Base-by-base conservation (phyloP, 2,797 vertebrate genomes). In the Lepus oiostolus region DNA sequence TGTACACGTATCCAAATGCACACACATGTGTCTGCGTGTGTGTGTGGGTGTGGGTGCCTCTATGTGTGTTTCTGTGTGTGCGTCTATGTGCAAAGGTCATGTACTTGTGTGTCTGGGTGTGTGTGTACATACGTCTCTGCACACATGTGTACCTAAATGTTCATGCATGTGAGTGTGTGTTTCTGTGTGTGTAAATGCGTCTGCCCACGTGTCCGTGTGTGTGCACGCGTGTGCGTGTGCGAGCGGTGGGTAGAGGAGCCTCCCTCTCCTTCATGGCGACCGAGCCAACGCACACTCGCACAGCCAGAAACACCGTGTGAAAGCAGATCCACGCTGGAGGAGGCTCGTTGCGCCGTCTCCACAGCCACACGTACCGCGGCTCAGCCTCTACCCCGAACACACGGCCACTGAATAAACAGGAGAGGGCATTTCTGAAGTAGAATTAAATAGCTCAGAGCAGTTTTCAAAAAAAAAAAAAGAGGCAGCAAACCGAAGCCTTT, bases 361-460 rank as follows among this genome's bases (percentile, higher is more conserved):
- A 98, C 98, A 99, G 98, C 98, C 98, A 98, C 98, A 98, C 97
- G 98, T 98, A 99, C 98, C 98, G 99, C 99, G 98, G 98, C 98
- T 98, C 98, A 98, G 97, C 98, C 98, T 98, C 30, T 96, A 97
- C 98, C 98, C 98, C 98, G 98, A 98, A 98, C 98, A 98, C 97
- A 97, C 93, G 97, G 97, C 96, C 97, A 97, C 98, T 98, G 99
- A 99, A 99, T 99, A 99, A 99, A 99, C 99, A 99, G 99, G 98
- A 99, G 98, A 98, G 97, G 98, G 98, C 98, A 98, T 99, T 99
- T 99, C 99, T 99, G 99, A 99, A 99, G 99, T 99, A 99, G 99
- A 99, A 99, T 99, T 99, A 99, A 99, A 99, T 98, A 98, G 99
- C 99, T 99, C 99, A 99, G 99, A 99, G 99, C 99, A 98, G 97